phyloP scores from a whole-genome alignment of 2,888 invertebrate species.

The Hololepta plana region DNA sequence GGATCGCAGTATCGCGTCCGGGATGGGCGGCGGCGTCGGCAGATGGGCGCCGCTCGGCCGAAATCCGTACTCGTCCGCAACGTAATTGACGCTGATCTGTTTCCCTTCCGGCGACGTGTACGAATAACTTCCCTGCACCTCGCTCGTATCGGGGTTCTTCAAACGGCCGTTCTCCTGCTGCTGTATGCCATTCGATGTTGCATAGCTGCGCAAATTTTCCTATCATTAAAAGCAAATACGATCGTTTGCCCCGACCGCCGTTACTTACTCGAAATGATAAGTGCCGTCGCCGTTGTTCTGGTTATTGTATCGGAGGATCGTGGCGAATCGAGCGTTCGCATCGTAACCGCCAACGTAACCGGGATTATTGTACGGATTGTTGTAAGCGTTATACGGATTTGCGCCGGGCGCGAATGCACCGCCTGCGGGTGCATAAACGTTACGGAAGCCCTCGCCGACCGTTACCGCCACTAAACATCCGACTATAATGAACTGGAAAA shows the following conservation, averaged over 20 bases:
- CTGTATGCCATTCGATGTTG: constrained; percentile 54
- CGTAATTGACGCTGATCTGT: constrained; percentile 39
- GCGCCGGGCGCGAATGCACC: no score
- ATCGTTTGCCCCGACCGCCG: no score
- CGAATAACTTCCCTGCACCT: constrained; percentile 36
- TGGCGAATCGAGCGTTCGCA: no score
- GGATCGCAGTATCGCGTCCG: constrained; percentile 11
- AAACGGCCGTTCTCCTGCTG: constrained; percentile 40
- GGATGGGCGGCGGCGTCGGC: constrained; percentile 55
- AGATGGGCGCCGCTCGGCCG: constrained; percentile 59
- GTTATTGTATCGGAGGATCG: constrained; percentile 24
- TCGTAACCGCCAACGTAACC: no score
- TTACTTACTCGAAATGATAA: constrained; percentile 29
- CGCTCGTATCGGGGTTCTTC: constrained; percentile 23
- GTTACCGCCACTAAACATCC: no score
- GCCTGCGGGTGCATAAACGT: no score
- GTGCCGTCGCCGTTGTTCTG: constrained; percentile 27
- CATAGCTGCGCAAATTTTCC: no score
- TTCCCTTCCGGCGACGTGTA: constrained; percentile 40
- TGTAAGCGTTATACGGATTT: no score
- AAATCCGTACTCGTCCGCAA: constrained; percentile 69
- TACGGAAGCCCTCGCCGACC: no score
- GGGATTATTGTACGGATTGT: no score
- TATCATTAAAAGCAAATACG: no score
- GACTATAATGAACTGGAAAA: no score